Evolutionary conservation across 1,140 invertebrate genomes (phyloP).

Genomic region (Aphaenogaster floridana): DNA sequence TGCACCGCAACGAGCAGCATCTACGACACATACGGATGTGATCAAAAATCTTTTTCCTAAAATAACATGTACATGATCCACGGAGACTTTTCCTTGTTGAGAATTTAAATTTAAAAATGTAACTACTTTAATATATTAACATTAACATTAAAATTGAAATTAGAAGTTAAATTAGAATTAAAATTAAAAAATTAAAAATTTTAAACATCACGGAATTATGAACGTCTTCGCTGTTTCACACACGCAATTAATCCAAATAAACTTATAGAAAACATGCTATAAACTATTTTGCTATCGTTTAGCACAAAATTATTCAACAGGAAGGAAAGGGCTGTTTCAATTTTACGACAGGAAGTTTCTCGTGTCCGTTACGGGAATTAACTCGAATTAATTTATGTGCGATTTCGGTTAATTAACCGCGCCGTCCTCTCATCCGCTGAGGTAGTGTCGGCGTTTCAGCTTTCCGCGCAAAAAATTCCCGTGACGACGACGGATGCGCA

Average conservation of each 20-base stretch:
- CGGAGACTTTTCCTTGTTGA: neutral
- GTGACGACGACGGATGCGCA: conserved; percentile 15
- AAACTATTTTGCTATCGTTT: neutral
- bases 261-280: neutral
- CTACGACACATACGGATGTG: conserved; percentile 10
- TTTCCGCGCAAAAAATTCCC: neutral
- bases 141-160: neutral
- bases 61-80: neutral
- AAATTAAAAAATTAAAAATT: neutral
- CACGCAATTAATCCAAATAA: neutral
- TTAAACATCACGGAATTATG: neutral
- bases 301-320: neutral
- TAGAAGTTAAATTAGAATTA: neutral
- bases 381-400: conserved; percentile 12
- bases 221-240: neutral
- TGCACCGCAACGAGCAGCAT: conserved; percentile 78
- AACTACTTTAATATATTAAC: neutral
- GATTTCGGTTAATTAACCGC: conserved; percentile 33
- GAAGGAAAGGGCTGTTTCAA: neutral
- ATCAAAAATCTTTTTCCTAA: neutral
- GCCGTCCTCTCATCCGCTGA: neutral
- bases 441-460: neutral
- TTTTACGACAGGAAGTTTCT: conserved; percentile 22
- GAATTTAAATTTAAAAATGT: neutral
- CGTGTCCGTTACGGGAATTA: neutral